Conservation (phyloP, 2,888 invertebrate genomes). For the Druceiella hillmani region DNA sequence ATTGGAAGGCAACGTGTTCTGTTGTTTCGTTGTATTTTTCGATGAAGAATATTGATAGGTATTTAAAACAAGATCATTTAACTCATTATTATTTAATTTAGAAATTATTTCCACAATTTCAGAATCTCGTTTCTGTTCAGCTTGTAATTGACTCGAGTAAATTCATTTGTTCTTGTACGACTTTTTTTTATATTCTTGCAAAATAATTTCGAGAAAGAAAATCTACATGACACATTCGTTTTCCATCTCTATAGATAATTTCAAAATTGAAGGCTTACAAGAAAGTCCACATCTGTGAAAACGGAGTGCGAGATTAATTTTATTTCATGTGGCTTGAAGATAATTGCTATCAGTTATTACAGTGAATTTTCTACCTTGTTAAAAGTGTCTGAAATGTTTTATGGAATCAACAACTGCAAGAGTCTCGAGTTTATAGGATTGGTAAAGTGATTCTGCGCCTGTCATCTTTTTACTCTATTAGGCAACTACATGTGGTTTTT, state of each 20-base stretch:
- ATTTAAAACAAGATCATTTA: slow-evolving; percentile 1
- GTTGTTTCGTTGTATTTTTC: slow-evolving; percentile 11
- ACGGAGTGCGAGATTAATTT: too few species aligned
- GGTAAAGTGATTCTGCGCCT: too few species aligned
- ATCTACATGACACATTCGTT: slow-evolving; percentile 14
- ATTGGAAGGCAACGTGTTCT: slow-evolving; percentile 11
- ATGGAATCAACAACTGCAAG: too few species aligned
- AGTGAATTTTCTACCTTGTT: too few species aligned
- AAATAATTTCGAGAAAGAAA: slow-evolving; percentile 10
- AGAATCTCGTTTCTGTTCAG: slow-evolving; percentile 9
- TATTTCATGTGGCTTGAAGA: too few species aligned
- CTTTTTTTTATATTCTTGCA: not conserved
- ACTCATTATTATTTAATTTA: not conserved
- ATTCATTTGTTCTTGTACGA: slow-evolving; percentile 5
- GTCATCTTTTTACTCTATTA: slow-evolving; percentile 10
- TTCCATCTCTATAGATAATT: slow-evolving; percentile 10
- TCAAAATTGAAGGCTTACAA: slow-evolving; percentile 7
- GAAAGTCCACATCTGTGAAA: not conserved
- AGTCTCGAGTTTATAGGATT: too few species aligned
- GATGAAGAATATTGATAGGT: slow-evolving; percentile 12
- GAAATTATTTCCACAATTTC: slow-evolving; percentile 3
- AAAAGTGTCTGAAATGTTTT: too few species aligned
- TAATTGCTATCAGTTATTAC: too few species aligned
- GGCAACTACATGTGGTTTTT: slow-evolving; percentile 11
- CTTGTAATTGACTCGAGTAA: slow-evolving; percentile 2